A percentile compares a stretch with the other conserved stretches of the same genome.
Conservation (phyloP, 2,888 invertebrate genomes). For the Ceraclea dissimilis region DNA sequence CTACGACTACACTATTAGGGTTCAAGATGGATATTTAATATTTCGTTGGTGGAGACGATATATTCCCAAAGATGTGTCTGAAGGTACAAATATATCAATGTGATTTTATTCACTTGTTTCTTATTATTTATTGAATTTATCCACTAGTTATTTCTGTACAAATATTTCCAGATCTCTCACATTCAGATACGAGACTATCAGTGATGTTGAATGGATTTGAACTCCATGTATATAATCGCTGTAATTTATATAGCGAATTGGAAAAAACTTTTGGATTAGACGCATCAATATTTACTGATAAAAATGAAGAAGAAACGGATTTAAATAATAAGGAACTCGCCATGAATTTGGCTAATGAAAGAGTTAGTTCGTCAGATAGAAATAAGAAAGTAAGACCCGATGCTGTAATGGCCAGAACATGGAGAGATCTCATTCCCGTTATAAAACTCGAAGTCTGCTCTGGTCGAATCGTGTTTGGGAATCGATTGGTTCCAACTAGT, state of each 20-base stretch:
- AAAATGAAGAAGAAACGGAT: constrained; percentile 45
- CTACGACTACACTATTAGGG: constrained; percentile 84
- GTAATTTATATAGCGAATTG: constrained; percentile 75
- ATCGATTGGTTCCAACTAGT: constrained; percentile 88
- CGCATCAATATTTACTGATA: constrained; percentile 64
- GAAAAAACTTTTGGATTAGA: constrained; percentile 85
- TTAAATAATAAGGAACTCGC: constrained; percentile 48
- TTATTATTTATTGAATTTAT: neutral
- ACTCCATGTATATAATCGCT: constrained; percentile 90
- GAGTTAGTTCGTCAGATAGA: constrained; percentile 44
- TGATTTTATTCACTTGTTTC: too few species aligned
- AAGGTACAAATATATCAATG: constrained; percentile 55
- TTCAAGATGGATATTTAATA: constrained; percentile 95
- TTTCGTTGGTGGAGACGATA: constrained; percentile 98
- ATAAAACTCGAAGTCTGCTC: constrained; percentile 91
- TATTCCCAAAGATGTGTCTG: constrained; percentile 89
- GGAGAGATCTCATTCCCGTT: constrained; percentile 94
- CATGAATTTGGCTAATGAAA: constrained; percentile 57
- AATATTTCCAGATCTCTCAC: constrained; percentile 77
- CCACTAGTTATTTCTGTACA: too few species aligned
- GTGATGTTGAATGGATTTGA: constrained; percentile 92
- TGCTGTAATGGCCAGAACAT: constrained; percentile 79
- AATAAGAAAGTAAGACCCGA: constrained; percentile 57
- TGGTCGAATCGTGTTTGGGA: constrained; percentile 91
- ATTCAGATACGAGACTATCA: constrained; percentile 86